phyloP scores from a whole-genome alignment of 2,888 invertebrate species.

The Andrena bicolor region DNA sequence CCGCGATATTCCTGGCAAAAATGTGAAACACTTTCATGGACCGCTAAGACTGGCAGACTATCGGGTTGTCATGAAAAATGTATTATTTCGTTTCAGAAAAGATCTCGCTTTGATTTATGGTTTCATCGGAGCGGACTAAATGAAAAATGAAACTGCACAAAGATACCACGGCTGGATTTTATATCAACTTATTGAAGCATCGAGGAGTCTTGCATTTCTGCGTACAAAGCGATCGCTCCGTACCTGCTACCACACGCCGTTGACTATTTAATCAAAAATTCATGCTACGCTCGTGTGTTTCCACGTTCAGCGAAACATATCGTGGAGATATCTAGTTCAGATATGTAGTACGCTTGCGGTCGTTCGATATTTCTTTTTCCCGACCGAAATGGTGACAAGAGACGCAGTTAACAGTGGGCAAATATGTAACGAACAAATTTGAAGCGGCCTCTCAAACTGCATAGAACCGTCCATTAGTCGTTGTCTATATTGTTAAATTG shows the following conservation, averaged over 20 bases:
- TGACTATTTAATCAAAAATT: slow-evolving; percentile 52
- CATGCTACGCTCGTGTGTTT: slow-evolving; percentile 20
- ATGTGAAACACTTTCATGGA: neutral
- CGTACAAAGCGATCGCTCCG: neutral
- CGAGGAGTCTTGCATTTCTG: neutral
- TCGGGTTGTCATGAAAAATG: neutral
- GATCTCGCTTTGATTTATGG: neutral
- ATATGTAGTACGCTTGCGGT: neutral
- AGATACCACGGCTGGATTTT: neutral
- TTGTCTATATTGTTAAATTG: no score
- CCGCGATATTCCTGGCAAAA: neutral
- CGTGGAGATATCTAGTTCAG: slow-evolving; percentile 30
- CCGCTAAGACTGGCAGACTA: neutral
- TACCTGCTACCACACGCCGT: slow-evolving; percentile 3
- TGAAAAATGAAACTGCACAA: slow-evolving; percentile 5
- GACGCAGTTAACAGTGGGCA: neutral
- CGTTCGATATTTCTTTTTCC: slow-evolving; percentile 3
- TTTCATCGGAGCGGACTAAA: neutral
- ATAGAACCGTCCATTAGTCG: no score
- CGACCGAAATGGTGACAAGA: neutral
- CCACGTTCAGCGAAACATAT: slow-evolving; percentile 25
- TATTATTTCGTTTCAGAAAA: neutral
- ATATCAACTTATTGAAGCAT: slow-evolving; percentile 16
- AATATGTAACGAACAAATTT: slow-evolving; percentile 25
- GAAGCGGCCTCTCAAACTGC: neutral